Base-by-base conservation (phyloP, 2,113 vertebrate species). In the Gobius niger region DNA sequence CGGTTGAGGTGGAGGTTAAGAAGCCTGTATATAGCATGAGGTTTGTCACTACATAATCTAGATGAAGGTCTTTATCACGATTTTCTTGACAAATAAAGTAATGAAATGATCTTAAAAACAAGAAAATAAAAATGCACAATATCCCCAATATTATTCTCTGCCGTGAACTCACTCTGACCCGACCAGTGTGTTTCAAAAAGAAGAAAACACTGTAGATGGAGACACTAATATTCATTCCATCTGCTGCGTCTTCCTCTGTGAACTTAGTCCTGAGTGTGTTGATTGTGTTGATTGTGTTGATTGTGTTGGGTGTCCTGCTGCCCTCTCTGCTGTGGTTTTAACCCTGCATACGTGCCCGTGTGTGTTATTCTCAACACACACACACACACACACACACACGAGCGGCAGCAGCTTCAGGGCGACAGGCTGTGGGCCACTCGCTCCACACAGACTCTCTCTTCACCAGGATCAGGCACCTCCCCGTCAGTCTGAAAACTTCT, bases 231-330 rank as follows among this genome's bases (percentile, higher is more conserved):
- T 90, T 77, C 83, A 46, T 72, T 78, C 86, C 85, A 89, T 89
- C 91, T 65, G 56, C 90, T 52, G 70, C 90, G 88, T 94, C 91
- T 89, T 86, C 81, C 93, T 92, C 95, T 96, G 95, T 95, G 19
- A 6, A 94, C 96, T 96, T 95, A 93, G n/a, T 96, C 94, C 96
- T 96, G 95, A 93, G 88, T 93, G 93, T 93, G 91, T 49, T 10
- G 90, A 92, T 92, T 89, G 68, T 69, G 76, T 76, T 73, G 73
- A 75, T 70, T 80, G 68, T 83, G 24, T 24, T 91, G 90, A 92
- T 91, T 89, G 68, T 69, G 76, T 76, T 73, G 73, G 76, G 72
- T 80, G 68, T 83, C 83, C 84, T 85, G 72, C 77, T 63, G 91
- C 90, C 90, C 56, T 68, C 67, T 49, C 63, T 73, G 76, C 67